Evolutionary conservation across 1,140 invertebrate genomes (phyloP).

Genomic region (Orius insidiosus): DNA sequence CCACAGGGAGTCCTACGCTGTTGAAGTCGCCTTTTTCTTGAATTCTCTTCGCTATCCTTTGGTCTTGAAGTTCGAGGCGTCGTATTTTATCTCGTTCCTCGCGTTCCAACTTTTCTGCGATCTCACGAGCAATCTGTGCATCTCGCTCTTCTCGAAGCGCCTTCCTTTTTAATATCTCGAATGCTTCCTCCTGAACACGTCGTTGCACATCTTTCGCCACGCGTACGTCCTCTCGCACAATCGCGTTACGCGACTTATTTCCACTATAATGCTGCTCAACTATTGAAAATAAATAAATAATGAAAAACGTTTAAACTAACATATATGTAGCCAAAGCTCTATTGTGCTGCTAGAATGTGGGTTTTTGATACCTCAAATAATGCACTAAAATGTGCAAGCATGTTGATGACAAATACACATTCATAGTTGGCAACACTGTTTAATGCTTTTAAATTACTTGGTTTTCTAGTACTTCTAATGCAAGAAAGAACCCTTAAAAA

Average conservation of each 20-base stretch:
- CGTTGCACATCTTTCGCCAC: constrained; percentile 65
- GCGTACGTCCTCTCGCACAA: constrained; percentile 75
- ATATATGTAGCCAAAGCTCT: too few species aligned
- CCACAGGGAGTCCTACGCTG: constrained; percentile 18
- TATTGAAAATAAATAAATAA: constrained; percentile 24
- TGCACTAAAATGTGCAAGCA: too few species aligned
- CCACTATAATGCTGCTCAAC: constrained; percentile 66
- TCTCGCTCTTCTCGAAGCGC: constrained; percentile 47
- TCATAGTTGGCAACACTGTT: too few species aligned
- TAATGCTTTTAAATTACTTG: too few species aligned
- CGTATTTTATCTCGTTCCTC: constrained; percentile 38
- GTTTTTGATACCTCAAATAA: too few species aligned
- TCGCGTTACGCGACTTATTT: constrained; percentile 71
- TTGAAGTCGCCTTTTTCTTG: constrained; percentile 21
- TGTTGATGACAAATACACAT: too few species aligned
- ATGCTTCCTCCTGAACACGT: constrained; percentile 47
- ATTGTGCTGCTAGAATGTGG: neutral
- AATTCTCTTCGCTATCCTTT: constrained; percentile 24
- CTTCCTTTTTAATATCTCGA: constrained; percentile 9
- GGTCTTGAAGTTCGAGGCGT: constrained; percentile 27
- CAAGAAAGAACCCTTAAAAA: too few species aligned
- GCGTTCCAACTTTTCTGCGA: constrained; percentile 41
- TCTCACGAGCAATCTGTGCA: constrained; percentile 40
- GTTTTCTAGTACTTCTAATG: too few species aligned
- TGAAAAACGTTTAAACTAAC: too few species aligned